Conservation (phyloP, 2,113 vertebrate genomes). For the Eolophus roseicapilla region DNA sequence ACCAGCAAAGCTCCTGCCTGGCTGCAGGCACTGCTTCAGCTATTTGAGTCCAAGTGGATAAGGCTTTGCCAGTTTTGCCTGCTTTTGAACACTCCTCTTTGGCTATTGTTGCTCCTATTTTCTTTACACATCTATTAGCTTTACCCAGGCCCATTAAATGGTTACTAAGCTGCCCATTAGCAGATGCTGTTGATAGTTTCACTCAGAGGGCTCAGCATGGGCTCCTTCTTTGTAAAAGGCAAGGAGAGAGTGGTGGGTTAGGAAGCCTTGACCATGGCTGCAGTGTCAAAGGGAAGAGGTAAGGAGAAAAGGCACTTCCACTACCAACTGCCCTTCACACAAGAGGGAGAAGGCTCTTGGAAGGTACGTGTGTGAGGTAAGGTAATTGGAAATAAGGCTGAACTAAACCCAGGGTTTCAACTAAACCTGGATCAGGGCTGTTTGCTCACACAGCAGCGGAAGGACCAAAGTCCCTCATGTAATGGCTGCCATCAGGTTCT, state of each 20-base stretch:
- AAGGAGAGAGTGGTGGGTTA: not conserved
- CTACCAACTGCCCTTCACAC: not conserved
- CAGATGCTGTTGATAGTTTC: constrained; percentile 66
- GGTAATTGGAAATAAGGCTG: not conserved
- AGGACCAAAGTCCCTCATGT: not conserved
- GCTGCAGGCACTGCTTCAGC: not conserved
- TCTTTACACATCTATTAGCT: constrained; percentile 67
- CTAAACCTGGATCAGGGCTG: not conserved
- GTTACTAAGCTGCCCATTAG: constrained; percentile 71
- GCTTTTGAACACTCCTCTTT: constrained; percentile 13
- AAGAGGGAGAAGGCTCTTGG: not conserved
- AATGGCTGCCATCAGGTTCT: not conserved
- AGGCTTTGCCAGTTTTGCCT: constrained; percentile 18
- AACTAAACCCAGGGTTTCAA: not conserved
- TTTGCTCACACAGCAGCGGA: not conserved
- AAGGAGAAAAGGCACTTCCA: not conserved
- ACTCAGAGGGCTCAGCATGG: constrained; percentile 35
- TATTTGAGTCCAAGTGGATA: not conserved
- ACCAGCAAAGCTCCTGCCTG: not conserved
- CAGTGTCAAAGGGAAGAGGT: not conserved
- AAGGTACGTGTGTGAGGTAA: not conserved
- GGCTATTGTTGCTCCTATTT: constrained; percentile 63
- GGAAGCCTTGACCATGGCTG: not conserved
- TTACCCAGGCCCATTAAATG: constrained; percentile 64
- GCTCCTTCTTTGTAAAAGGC: not conserved